Evolutionary conservation across 2,113 vertebrate species (phyloP).

Genomic region (Merops nubicus): DNA sequence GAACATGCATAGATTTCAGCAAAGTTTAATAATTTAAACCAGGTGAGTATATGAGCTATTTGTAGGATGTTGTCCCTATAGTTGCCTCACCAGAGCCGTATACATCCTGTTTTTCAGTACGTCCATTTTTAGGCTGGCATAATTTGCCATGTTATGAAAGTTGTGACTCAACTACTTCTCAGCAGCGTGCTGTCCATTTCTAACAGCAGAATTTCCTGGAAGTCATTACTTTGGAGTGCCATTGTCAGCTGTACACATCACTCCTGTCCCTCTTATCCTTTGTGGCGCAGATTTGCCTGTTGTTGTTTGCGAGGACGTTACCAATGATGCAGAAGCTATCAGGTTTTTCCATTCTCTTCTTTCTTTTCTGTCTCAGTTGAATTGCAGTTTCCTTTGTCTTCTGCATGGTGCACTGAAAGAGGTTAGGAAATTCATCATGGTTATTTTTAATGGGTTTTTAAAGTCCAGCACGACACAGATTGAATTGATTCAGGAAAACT

Average conservation of each 20-base stretch:
- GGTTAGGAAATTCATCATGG: constrained; percentile 49
- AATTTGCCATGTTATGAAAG: constrained; percentile 9
- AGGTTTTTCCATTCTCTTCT: constrained; percentile 19
- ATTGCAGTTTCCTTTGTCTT: constrained; percentile 64
- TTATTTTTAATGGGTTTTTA: constrained; percentile 62
- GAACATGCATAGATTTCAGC: not conserved
- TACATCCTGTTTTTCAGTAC: not conserved
- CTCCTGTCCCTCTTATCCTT: not conserved
- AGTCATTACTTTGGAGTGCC: constrained; percentile 39
- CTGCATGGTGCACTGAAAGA: not conserved
- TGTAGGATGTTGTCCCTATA: not conserved
- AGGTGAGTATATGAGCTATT: not conserved
- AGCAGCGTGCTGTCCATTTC: not conserved
- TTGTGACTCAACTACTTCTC: not conserved
- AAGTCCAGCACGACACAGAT: not conserved
- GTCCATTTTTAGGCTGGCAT: not conserved
- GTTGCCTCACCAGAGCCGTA: not conserved
- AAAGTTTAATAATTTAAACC: constrained; percentile 13
- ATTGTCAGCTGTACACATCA: constrained; percentile 1
- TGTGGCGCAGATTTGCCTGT: not conserved
- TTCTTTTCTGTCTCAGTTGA: constrained; percentile 31
- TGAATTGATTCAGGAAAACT: constrained; percentile 53
- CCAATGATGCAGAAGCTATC: constrained; percentile 13
- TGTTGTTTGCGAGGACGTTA: constrained; percentile 10
- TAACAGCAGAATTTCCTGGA: constrained; percentile 46